phyloP scores from a whole-genome alignment of 2,113 vertebrate species.

The Elanoides forficatus region DNA sequence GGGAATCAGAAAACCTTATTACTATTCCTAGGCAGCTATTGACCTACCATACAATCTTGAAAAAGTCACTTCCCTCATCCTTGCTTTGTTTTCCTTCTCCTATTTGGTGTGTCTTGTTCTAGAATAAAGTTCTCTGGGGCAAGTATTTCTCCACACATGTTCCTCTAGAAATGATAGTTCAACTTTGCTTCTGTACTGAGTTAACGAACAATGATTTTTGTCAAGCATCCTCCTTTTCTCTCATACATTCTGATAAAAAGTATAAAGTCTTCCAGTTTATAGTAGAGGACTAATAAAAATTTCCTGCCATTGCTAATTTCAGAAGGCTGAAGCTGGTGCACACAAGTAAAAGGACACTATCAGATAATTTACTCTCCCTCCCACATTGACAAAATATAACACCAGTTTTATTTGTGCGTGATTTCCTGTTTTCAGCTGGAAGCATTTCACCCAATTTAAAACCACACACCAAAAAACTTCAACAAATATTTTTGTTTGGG shows the following conservation, averaged over 20 bases:
- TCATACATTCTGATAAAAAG: not conserved
- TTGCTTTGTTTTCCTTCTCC: not conserved
- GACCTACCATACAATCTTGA: not conserved
- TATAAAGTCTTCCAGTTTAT: not conserved
- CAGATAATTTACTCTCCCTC: not conserved
- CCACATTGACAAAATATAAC: not conserved
- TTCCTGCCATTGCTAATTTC: not conserved
- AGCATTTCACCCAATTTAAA: constrained; percentile 14
- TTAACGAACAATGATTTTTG: not conserved
- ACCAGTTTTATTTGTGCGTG: not conserved
- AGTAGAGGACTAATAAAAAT: not conserved
- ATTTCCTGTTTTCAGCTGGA: constrained; percentile 47
- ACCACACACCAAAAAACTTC: not conserved
- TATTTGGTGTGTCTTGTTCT: not conserved
- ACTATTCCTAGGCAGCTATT: not conserved
- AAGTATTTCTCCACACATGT: not conserved
- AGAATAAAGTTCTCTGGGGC: not conserved
- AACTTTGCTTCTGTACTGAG: not conserved
- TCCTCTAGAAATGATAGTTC: not conserved
- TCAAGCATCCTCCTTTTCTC: not conserved
- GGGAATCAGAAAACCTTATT: not conserved
- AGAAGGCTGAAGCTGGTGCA: not conserved
- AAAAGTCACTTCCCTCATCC: not conserved
- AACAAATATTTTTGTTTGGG: constrained; percentile 38
- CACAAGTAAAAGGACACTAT: not conserved